Percentiles rank a stretch among this genome's conserved stretches.
These are phyloP conservation scores for Scartelaos histophorus DNA, from an alignment of 2,113 vertebrate species.

Conservation along the genomic window DNA sequence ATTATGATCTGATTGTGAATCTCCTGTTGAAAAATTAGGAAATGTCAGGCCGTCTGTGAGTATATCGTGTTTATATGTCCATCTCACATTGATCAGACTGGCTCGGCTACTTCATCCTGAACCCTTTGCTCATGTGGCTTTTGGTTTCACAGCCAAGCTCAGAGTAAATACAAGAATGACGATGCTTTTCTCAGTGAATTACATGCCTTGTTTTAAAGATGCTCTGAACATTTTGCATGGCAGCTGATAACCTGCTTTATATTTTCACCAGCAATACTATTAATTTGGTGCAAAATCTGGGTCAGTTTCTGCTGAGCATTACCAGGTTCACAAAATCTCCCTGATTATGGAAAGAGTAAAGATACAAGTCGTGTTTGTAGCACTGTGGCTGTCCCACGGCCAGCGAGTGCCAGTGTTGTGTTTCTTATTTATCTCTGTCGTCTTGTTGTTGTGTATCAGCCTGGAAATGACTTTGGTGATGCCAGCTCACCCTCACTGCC, in stretches of 20 bases:
- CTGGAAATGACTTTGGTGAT: constrained; percentile 87
- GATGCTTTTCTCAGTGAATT: constrained; percentile 65
- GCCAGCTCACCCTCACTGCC: constrained; percentile 85
- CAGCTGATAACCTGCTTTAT: constrained; percentile 45
- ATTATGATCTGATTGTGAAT: constrained; percentile 79
- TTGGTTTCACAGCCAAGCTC: constrained; percentile 73
- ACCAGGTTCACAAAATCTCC: constrained; percentile 54
- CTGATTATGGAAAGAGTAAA: neutral
- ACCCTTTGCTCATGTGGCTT: constrained; percentile 65
- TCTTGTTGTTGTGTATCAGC: constrained; percentile 69
- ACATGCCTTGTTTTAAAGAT: constrained; percentile 61
- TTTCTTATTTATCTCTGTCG: constrained; percentile 68
- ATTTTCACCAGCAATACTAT: constrained; percentile 63
- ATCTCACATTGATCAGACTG: constrained; percentile 79
- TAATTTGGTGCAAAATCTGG: constrained; percentile 38
- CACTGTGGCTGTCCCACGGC: constrained; percentile 35
- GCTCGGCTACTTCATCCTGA: constrained; percentile 77
- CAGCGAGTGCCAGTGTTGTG: constrained; percentile 54
- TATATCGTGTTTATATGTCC: constrained; percentile 90
- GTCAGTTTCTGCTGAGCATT: constrained; percentile 67
- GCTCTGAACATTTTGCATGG: constrained; percentile 55
- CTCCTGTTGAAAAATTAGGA: constrained; percentile 91
- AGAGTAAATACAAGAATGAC: constrained; percentile 68
- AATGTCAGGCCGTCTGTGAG: constrained; percentile 92
- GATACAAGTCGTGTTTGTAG: constrained; percentile 4